Evolutionary conservation across 2,113 vertebrate species (phyloP).

Genomic region (Pao palembangensis): DNA sequence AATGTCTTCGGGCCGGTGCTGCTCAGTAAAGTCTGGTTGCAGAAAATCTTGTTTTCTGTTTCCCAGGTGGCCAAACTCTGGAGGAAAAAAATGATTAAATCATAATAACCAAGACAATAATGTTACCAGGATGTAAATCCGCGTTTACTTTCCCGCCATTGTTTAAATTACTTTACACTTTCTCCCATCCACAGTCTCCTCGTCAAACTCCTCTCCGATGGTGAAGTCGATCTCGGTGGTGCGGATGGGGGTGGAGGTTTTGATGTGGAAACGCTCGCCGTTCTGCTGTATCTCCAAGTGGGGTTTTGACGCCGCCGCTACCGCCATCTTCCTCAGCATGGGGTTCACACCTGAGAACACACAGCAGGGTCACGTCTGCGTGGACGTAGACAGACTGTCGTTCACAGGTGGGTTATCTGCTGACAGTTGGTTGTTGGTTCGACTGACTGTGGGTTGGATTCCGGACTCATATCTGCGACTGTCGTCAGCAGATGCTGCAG

Average conservation of each 20-base stretch:
- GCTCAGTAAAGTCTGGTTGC: slow-evolving; percentile 89
- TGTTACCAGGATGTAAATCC: neutral
- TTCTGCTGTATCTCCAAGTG: slow-evolving; percentile 95
- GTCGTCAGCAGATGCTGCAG: slow-evolving; percentile 66
- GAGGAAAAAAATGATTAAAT: neutral
- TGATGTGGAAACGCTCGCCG: slow-evolving; percentile 94
- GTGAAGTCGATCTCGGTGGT: slow-evolving; percentile 95
- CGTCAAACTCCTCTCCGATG: slow-evolving; percentile 90
- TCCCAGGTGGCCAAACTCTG: slow-evolving; percentile 97
- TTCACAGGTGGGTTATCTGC: no score
- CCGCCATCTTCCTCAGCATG: slow-evolving; percentile 92
- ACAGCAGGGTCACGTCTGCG: neutral
- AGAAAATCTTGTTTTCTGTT: slow-evolving; percentile 92
- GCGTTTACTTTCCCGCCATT: no score
- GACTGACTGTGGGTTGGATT: no score
- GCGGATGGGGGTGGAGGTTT: slow-evolving; percentile 93
- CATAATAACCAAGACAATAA: neutral
- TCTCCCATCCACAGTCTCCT: slow-evolving; percentile 94
- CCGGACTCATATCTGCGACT: slow-evolving; percentile 14
- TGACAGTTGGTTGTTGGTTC: no score
- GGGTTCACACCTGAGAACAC: slow-evolving; percentile 84
- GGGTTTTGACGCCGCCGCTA: slow-evolving; percentile 90
- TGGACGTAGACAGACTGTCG: no score
- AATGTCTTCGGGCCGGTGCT: slow-evolving; percentile 90
- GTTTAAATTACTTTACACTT: slow-evolving; percentile 86